Percentiles rank a stretch among this genome's conserved stretches.
Conservation (phyloP, 1,140 invertebrate species). For the Penaeus japonicus region DNA sequence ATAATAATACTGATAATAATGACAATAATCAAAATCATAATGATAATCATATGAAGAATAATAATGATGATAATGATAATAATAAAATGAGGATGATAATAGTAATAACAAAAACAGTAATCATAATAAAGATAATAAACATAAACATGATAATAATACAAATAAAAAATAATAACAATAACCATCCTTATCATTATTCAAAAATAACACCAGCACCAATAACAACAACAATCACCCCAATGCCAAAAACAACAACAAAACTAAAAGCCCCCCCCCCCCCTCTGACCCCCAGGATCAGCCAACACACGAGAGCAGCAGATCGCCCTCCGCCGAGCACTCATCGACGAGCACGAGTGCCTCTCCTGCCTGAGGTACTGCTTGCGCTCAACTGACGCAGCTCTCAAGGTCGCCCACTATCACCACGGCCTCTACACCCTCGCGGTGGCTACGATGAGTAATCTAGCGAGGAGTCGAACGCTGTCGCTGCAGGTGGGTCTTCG, state of each 20-base stretch:
- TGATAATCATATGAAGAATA: no score
- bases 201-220: no score
- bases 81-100: no score
- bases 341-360: conserved; percentile 88
- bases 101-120: no score
- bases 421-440: conserved; percentile 86
- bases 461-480: conserved; percentile 80
- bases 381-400: conserved; percentile 73
- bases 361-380: conserved; percentile 80
- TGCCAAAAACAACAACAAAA: background rate
- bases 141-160: no score
- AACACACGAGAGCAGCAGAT: conserved; percentile 49
- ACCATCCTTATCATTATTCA: no score
- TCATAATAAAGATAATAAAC: no score
- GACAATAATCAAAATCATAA: no score
- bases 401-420: conserved; percentile 77
- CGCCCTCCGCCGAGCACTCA: conserved; percentile 71
- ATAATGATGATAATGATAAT: no score
- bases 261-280: background rate
- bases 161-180: no score
- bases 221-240: no score
- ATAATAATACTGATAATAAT: no score
- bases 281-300: background rate
- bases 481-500: conserved; percentile 78
- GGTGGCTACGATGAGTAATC: conserved; percentile 85